phyloP scores from a whole-genome alignment of 2,113 vertebrate genomes.

The Phaethon lepturus region DNA sequence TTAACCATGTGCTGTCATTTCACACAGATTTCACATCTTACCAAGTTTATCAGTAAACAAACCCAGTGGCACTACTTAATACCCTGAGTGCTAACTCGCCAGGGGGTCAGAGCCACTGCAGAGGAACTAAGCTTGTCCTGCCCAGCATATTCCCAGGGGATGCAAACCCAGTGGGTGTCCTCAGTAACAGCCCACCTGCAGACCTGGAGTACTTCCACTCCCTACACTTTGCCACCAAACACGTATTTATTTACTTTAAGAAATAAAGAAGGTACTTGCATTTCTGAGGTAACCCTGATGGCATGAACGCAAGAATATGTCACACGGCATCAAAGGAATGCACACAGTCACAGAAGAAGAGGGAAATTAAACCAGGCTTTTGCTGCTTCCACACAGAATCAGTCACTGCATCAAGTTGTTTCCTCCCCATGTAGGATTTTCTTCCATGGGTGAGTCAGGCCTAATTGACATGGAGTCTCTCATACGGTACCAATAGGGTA shows the following conservation, averaged over 20 bases:
- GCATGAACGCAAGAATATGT: fast-evolving
- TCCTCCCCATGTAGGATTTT: background rate
- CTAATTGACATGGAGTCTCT: background rate
- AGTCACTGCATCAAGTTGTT: background rate
- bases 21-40: background rate
- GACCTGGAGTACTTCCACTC: background rate
- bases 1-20: background rate
- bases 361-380: background rate
- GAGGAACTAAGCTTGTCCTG: background rate
- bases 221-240: background rate
- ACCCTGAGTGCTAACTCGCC: background rate
- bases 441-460: background rate
- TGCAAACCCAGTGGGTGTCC: background rate
- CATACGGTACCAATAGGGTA: background rate
- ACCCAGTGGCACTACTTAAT: background rate
- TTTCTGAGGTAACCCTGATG: background rate
- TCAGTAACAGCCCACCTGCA: background rate
- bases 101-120: background rate
- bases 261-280: background rate
- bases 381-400: background rate
- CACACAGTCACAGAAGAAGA: background rate
- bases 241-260: background rate
- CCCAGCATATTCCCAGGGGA: background rate
- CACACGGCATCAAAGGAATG: background rate
- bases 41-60: background rate